A percentile compares a stretch with the other conserved stretches of the same genome.
Evolutionary conservation across 2,888 invertebrate genomes (phyloP).

Genomic region (Acrocyrtus sp.): DNA sequence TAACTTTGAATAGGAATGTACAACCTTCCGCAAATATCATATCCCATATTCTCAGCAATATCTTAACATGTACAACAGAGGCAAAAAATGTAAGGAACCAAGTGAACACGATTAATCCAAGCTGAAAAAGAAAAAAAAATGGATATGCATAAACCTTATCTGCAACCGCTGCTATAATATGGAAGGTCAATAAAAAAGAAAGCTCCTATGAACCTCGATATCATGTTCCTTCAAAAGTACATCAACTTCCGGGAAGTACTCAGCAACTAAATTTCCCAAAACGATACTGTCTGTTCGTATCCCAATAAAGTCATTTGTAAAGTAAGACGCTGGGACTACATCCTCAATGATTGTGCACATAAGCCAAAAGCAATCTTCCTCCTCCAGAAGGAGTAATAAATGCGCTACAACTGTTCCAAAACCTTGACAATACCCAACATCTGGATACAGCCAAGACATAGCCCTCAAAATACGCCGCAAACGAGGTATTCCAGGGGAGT

Average conservation of each 20-base stretch:
- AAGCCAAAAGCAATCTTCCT: constrained; percentile 99
- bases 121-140: constrained; percentile 72
- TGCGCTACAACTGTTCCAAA: constrained; percentile 94
- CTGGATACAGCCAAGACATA: constrained; percentile 94
- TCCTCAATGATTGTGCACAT: constrained; percentile 99
- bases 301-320: constrained; percentile 81
- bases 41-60: constrained; percentile 94
- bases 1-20: constrained; percentile 91
- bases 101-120: constrained; percentile 94
- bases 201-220: constrained; percentile 65
- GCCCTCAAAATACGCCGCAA: constrained; percentile 89
- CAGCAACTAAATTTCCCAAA: constrained; percentile 88
- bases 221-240: constrained; percentile 93
- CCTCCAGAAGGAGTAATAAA: constrained; percentile 91
- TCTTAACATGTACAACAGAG: constrained; percentile 95
- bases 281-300: constrained; percentile 97
- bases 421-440: constrained; percentile 84
- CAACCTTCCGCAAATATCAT: constrained; percentile 97
- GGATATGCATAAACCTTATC: no score
- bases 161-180: no score
- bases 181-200: no score
- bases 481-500: constrained; percentile 92
- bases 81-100: constrained; percentile 99
- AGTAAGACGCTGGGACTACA: constrained; percentile 92
- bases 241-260: constrained; percentile 89